Evolutionary conservation across 1,140 invertebrate species (phyloP).

Genomic region (Neuroterus valhalla): DNA sequence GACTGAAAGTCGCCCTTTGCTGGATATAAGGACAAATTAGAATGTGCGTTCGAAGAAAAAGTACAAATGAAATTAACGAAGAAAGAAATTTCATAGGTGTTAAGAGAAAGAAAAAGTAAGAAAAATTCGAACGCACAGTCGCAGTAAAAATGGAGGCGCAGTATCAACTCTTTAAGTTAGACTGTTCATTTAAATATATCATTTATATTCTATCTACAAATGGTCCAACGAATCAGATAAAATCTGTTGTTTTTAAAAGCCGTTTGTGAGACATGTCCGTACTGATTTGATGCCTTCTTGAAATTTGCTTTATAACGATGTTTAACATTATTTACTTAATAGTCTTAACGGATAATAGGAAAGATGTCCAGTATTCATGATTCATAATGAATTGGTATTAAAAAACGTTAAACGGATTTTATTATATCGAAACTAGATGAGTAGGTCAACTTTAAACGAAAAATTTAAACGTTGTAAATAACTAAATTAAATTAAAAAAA

Average conservation of each 20-base stretch:
- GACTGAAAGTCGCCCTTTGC: neutral
- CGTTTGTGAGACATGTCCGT: conserved; percentile 11
- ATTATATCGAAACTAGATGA: conserved; percentile 39
- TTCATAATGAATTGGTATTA: conserved; percentile 62
- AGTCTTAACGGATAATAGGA: conserved; percentile 44
- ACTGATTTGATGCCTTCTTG: neutral
- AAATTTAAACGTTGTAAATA: conserved; percentile 60
- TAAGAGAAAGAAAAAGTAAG: no score
- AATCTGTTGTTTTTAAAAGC: neutral
- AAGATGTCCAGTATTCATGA: conserved; percentile 60
- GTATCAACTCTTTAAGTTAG: neutral
- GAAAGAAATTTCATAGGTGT: neutral
- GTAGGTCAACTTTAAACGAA: conserved; percentile 33
- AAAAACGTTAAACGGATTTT: conserved; percentile 44
- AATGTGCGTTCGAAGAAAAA: neutral
- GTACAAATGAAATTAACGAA: neutral
- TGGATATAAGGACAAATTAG: neutral
- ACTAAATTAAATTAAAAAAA: conserved; percentile 49
- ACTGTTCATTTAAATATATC: neutral
- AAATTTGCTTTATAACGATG: conserved; percentile 27
- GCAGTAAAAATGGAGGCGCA: conserved; percentile 3
- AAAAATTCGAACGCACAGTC: no score
- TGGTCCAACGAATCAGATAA: neutral
- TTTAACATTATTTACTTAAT: conserved; percentile 45
- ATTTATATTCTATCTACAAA: neutral